Evolutionary conservation across 1,140 invertebrate species (phyloP), one percentile per base, ranked within the genome.

Genomic region (Subanguina moxae): DNA sequence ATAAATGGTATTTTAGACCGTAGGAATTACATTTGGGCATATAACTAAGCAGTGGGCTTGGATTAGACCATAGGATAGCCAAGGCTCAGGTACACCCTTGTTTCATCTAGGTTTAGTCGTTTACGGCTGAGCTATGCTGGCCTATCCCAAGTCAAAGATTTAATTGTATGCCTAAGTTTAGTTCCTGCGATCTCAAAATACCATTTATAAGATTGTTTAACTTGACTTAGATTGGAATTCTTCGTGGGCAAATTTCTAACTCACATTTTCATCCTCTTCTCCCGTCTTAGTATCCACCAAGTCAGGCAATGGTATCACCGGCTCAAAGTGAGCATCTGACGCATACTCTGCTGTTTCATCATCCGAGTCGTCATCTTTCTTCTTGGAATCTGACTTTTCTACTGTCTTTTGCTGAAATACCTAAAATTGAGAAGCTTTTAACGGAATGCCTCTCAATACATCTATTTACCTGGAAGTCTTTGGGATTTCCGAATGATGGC

Each of bases 251-350:
- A 38, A 61, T 23, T 19, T 17, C 1, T 25, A 52, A 62, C 23
- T 42, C 25, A 73, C 74, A 57, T 73, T 61, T 62, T 80, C 78
- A 17, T 59, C 77, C 64, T 80, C 78, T 59, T 80, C 78, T 5
- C 78, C 78, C 30, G 76, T 80, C n/a, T 56, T 69, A n/a, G 76
- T 76, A 17, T 81, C 76, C 46, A 81, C 67, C 38, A 83, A 71
- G 13, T 84, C 83, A 19, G 85, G 85, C 27, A 85, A 73, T 23
- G 82, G 78, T 52, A 86, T 82, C 5, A 86, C 78, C 19, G 85
- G 85, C 69, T 84, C 82, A 73, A 84, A 86, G 61, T 85, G 68
- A 65, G 59, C 57, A 28, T 70, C 68, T 11, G 68, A 65, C 19
- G 48, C 59, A 52, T 45, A 70, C 25, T 70, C 68, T 30, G 70